Percentiles rank a stretch among this genome's conserved stretches.
These are phyloP conservation scores for Mimumesa dahlbomi DNA, from an alignment of 2,888 invertebrate species.

Conservation along the genomic window DNA sequence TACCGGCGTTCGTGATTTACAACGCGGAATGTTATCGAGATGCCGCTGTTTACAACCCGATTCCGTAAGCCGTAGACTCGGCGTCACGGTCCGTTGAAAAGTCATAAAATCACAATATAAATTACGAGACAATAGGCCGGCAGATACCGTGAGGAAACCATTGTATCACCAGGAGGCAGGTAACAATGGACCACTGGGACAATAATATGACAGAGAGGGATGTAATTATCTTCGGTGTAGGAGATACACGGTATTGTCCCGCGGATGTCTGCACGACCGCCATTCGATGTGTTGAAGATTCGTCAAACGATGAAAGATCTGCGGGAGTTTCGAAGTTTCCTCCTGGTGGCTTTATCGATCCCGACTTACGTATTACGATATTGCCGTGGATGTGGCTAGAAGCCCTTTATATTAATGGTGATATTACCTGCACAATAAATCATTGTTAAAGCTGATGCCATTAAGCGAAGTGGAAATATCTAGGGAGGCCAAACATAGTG, in stretches of 20 bases:
- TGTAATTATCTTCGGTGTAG: slow-evolving; percentile 71
- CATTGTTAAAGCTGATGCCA: too few relatives aligned
- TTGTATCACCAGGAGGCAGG: slow-evolving; percentile 66
- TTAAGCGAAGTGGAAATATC: too few relatives aligned
- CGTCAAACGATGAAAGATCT: slow-evolving; percentile 56
- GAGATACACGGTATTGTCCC: slow-evolving; percentile 67
- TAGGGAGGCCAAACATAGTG: too few relatives aligned
- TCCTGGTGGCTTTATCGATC: slow-evolving; percentile 5
- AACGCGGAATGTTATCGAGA: slow-evolving; percentile 19
- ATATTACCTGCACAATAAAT: too few relatives aligned
- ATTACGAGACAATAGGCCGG: slow-evolving; percentile 59
- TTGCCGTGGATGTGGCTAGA: background rate
- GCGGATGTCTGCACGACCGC: slow-evolving; percentile 58
- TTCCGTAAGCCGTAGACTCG: slow-evolving; percentile 7
- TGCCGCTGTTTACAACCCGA: slow-evolving; percentile 35
- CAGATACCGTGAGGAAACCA: slow-evolving; percentile 56
- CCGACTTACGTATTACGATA: background rate
- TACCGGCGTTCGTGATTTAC: slow-evolving; percentile 42
- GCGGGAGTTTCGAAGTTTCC: slow-evolving; percentile 22
- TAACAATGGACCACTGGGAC: slow-evolving; percentile 72
- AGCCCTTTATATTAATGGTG: background rate
- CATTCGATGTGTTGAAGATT: slow-evolving; percentile 38
- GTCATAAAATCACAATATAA: slow-evolving; percentile 63
- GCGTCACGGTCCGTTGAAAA: slow-evolving; percentile 50
- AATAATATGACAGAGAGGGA: slow-evolving; percentile 75